Conservation (phyloP, 2,888 invertebrate species). For the Eledona agricola region DNA sequence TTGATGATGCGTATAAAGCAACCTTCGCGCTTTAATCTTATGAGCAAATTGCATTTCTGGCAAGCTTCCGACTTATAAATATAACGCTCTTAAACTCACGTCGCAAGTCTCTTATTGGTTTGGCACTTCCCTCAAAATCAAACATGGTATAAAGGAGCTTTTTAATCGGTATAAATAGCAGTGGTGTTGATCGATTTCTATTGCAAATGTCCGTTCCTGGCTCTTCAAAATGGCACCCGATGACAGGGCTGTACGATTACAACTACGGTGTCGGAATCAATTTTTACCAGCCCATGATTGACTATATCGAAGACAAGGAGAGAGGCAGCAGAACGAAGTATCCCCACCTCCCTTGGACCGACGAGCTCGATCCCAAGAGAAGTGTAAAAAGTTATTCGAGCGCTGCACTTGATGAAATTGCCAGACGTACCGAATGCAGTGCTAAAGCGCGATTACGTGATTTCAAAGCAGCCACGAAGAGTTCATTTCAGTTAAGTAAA, state of each 20-base stretch:
- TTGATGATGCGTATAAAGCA: not conserved
- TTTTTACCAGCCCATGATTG: conserved; percentile 88
- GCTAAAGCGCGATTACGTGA: conserved; percentile 73
- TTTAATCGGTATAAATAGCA: conserved; percentile 38
- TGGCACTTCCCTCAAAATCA: conserved; percentile 43
- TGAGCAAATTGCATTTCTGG: conserved; percentile 32
- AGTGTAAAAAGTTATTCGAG: conserved; percentile 72
- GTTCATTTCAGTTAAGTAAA: conserved; percentile 70
- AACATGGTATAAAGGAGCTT: conserved; percentile 49
- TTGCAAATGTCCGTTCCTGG: conserved; percentile 20
- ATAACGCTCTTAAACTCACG: conserved; percentile 17
- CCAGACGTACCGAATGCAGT: conserved; percentile 73
- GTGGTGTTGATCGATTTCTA: conserved; percentile 27
- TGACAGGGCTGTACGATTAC: conserved; percentile 77
- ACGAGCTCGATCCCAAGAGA: conserved; percentile 74
- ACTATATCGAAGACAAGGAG: conserved; percentile 79
- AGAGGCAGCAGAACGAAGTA: conserved; percentile 55
- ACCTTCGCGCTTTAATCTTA: conserved; percentile 25
- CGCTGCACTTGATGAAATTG: conserved; percentile 72
- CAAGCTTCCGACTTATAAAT: conserved; percentile 25
- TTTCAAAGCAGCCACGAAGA: conserved; percentile 69
- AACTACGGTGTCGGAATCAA: conserved; percentile 87
- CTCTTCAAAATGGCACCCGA: conserved; percentile 62
- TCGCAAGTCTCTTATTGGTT: conserved; percentile 46
- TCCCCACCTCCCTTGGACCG: conserved; percentile 79